A percentile compares a stretch with the other conserved stretches of the same genome.
phyloP scores from a whole-genome alignment of 2,888 invertebrate species.

The Deilephila porcellus region DNA sequence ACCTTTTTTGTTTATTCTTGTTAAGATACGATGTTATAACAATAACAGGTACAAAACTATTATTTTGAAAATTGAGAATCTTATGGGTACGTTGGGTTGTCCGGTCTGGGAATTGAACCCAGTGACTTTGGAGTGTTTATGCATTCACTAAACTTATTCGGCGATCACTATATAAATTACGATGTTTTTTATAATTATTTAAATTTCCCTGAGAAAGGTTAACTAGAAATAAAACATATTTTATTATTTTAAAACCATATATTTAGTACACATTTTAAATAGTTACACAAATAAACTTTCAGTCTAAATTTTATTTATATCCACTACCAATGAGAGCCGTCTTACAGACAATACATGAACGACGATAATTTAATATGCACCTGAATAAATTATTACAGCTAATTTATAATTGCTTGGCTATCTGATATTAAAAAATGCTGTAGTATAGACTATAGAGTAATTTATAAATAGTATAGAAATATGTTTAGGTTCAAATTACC shows the following conservation, averaged over 20 bases:
- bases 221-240: background rate
- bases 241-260: conserved; percentile 1
- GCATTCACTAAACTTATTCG: too few relatives aligned
- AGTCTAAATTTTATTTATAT: conserved; percentile 16
- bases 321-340: background rate
- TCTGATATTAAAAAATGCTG: background rate
- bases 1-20: too few relatives aligned
- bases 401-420: background rate
- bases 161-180: too few relatives aligned
- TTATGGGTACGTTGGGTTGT: too few relatives aligned
- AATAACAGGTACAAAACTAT: too few relatives aligned
- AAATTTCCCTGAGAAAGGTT: too few relatives aligned
- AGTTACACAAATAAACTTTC: conserved; percentile 22
- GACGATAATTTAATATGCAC: background rate
- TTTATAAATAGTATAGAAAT: background rate
- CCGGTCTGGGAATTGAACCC: too few relatives aligned
- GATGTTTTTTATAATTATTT: too few relatives aligned
- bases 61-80: too few relatives aligned
- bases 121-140: too few relatives aligned
- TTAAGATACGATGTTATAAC: too few relatives aligned
- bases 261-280: conserved; percentile 6
- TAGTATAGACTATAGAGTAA: background rate
- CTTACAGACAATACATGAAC: background rate
- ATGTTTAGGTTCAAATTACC: too few relatives aligned
- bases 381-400: background rate